Evolutionary conservation across 1,140 invertebrate species (phyloP).

Genomic region (Pantala flavescens): DNA sequence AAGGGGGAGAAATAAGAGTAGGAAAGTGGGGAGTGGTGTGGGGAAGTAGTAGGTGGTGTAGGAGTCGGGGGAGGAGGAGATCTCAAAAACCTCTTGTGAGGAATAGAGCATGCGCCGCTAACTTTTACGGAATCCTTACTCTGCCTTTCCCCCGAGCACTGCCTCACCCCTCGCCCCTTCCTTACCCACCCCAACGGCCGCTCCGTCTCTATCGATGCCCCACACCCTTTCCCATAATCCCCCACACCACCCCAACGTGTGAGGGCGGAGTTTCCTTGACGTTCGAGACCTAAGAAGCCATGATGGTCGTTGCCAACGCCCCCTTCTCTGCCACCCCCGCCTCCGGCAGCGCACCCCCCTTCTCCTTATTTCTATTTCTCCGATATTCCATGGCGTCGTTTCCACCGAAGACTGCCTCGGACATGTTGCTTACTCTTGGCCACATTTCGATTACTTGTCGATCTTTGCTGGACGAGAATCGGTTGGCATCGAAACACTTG

Average conservation of each 20-base stretch:
- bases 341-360: background rate
- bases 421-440: too few relatives aligned
- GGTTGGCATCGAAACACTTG: too few relatives aligned
- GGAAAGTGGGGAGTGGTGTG: background rate
- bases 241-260: background rate
- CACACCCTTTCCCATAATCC: background rate
- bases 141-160: background rate
- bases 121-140: conserved; percentile 9
- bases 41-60: background rate
- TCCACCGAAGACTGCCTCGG: too few relatives aligned
- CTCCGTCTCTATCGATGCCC: background rate
- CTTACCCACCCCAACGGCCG: background rate
- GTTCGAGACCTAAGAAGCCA: conserved; percentile 2
- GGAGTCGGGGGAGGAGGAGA: background rate
- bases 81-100: conserved; percentile 9
- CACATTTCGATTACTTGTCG: too few relatives aligned
- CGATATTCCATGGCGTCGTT: background rate
- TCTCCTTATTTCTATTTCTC: background rate
- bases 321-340: background rate
- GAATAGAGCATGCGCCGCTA: background rate
- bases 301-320: conserved; percentile 2
- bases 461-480: too few relatives aligned
- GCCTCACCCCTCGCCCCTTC: background rate
- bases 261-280: conserved; percentile 2
- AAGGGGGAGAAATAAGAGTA: background rate